phyloP scores from a whole-genome alignment of 2,113 vertebrate species.

The Crotalus viridis region DNA sequence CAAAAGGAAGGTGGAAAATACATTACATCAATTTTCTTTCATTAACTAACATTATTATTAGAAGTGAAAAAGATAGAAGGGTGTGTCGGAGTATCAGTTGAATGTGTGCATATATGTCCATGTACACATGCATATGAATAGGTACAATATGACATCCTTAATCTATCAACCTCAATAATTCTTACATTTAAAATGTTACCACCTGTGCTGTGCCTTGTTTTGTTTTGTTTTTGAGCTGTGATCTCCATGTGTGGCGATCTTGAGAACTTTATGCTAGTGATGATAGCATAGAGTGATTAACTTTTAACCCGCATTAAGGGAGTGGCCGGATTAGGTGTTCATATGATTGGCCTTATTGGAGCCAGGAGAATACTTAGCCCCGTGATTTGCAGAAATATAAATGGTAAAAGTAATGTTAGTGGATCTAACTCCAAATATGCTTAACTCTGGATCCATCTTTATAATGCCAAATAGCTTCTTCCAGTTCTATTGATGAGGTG shows the following conservation, averaged over 20 bases:
- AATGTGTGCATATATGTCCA: neutral
- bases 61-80: neutral
- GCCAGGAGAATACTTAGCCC: neutral
- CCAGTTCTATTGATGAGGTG: neutral
- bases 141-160: neutral
- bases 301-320: neutral
- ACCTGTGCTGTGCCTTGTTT: neutral
- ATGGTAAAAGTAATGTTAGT: neutral
- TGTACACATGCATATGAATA: neutral
- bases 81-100: neutral
- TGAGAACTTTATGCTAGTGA: neutral
- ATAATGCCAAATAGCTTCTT: neutral
- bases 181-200: neutral
- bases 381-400: neutral
- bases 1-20: neutral
- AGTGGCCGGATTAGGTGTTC: neutral
- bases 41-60: neutral
- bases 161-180: neutral
- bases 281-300: neutral
- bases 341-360: neutral
- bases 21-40: neutral
- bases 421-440: neutral
- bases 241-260: neutral
- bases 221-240: neutral
- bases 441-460: neutral